These are phyloP conservation scores for Stramonita haemastoma DNA, from an alignment of 2,888 invertebrate species.

Conservation along the genomic window DNA sequence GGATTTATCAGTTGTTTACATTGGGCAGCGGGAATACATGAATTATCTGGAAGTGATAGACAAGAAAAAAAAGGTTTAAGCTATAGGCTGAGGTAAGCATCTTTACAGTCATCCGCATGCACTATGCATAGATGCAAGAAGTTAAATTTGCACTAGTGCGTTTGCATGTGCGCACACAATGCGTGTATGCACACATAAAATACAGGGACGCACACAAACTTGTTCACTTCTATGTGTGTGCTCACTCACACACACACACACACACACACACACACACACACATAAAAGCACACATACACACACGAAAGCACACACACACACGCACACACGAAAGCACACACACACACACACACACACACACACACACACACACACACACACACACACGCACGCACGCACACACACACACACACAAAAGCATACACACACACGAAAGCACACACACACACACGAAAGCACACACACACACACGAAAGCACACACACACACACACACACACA, in stretches of 20 bases:
- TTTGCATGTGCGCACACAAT: too few relatives aligned
- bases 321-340: background rate
- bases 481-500: background rate
- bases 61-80: too few relatives aligned
- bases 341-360: background rate
- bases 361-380: background rate
- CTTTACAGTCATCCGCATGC: too few relatives aligned
- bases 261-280: conserved; percentile 14
- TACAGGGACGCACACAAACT: background rate
- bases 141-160: too few relatives aligned
- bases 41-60: too few relatives aligned
- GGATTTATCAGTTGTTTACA: too few relatives aligned
- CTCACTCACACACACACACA: background rate
- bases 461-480: background rate
- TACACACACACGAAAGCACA: background rate
- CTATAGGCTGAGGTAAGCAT: too few relatives aligned
- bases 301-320: background rate
- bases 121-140: too few relatives aligned
- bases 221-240: too few relatives aligned
- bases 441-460: background rate
- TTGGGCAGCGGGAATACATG: too few relatives aligned
- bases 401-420: background rate
- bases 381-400: background rate
- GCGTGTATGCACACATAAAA: too few relatives aligned
- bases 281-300: too few relatives aligned